These are phyloP conservation scores for Sciurus niger DNA, from an alignment of 2,113 vertebrate species.

Conservation along the genomic window DNA sequence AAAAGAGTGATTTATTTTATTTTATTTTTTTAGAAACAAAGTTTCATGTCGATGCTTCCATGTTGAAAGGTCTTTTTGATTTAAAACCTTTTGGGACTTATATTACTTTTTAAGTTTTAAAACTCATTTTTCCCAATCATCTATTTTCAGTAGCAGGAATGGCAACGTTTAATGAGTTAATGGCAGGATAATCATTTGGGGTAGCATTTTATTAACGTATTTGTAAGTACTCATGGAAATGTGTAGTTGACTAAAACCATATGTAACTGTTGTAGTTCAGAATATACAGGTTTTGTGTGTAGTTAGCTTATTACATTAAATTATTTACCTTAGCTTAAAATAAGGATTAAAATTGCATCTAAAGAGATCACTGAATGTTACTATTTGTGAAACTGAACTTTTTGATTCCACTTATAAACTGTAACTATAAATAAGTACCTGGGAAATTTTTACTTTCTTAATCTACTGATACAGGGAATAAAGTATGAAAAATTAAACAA, in stretches of 20 bases:
- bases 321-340: conserved; percentile 61
- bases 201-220: not conserved
- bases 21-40: conserved; percentile 30
- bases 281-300: conserved; percentile 66
- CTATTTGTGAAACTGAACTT: conserved; percentile 53
- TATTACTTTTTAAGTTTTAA: not conserved
- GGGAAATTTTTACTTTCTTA: too few species aligned
- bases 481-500: too few species aligned
- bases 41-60: conserved; percentile 43
- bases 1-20: not conserved
- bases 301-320: conserved; percentile 61
- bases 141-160: too few species aligned
- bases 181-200: too few species aligned
- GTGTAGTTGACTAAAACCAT: conserved; percentile 22
- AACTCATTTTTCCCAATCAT: too few species aligned
- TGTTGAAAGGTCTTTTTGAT: conserved; percentile 52
- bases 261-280: conserved; percentile 28
- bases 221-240: conserved; percentile 62
- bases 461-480: too few species aligned
- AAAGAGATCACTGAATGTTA: conserved; percentile 68
- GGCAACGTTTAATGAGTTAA: too few species aligned
- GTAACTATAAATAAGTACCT: conserved; percentile 36
- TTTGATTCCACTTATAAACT: not conserved
- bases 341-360: conserved; percentile 71
- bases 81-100: conserved; percentile 63